Evolutionary conservation across 1,140 invertebrate genomes (phyloP).

Genomic region (Adelges cooleyi): DNA sequence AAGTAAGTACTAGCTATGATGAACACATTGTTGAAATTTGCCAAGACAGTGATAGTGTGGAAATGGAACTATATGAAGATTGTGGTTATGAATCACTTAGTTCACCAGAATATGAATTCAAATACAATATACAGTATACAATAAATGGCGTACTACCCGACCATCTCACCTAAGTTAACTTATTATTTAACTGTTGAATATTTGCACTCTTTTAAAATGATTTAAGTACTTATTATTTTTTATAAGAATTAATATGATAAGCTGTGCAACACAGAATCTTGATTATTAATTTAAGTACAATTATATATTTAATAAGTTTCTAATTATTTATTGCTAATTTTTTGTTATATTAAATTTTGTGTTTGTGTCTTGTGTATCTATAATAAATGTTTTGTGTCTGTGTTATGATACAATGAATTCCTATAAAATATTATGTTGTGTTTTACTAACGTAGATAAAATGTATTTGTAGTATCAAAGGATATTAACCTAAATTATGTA

Average conservation of each 20-base stretch:
- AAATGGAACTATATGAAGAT: slow-evolving; percentile 12
- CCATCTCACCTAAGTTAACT: no score
- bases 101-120: slow-evolving; percentile 17
- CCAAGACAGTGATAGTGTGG: slow-evolving; percentile 2
- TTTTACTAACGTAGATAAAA: no score
- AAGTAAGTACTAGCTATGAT: slow-evolving; percentile 10
- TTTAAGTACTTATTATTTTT: background rate
- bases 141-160: background rate
- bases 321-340: background rate
- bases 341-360: slow-evolving; percentile 1
- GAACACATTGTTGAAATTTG: slow-evolving; percentile 25
- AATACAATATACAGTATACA: slow-evolving; percentile 5
- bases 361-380: background rate
- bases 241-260: background rate
- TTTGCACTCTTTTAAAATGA: background rate
- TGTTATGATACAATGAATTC: background rate
- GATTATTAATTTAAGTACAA: background rate
- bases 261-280: no score
- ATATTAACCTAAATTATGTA: no score
- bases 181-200: no score
- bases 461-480: no score
- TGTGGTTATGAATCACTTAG: slow-evolving; percentile 23
- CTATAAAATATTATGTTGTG: background rate
- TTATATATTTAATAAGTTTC: background rate
- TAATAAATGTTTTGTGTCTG: background rate